Percentiles rank a stretch among this genome's conserved stretches.
These are phyloP conservation scores for Hemibates koningsi DNA, from an alignment of 2,113 vertebrate species.

Conservation along the genomic window DNA sequence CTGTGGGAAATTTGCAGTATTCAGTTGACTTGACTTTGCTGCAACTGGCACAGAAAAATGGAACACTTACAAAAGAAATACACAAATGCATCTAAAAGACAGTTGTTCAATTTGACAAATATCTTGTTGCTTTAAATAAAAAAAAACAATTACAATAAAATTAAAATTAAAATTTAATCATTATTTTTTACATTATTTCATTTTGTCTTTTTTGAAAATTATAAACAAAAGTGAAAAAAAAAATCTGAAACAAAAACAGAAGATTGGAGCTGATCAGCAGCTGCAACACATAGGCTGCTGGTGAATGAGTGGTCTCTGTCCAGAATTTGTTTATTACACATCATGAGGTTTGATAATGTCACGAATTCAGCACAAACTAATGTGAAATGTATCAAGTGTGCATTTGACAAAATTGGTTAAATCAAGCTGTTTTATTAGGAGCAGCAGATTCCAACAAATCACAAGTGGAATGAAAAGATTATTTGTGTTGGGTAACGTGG, in stretches of 20 bases:
- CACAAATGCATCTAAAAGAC: neutral
- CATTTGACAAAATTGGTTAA: neutral
- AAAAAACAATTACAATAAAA: neutral
- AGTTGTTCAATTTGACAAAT: neutral
- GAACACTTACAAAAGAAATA: neutral
- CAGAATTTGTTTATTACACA: neutral
- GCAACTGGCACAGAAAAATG: neutral
- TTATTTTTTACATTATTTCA: neutral
- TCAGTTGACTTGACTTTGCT: neutral
- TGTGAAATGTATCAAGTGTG: neutral
- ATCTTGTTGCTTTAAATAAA: neutral
- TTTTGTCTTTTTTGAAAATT: neutral
- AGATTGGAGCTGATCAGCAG: neutral
- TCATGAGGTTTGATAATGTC: neutral
- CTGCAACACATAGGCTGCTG: neutral
- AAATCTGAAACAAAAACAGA: neutral
- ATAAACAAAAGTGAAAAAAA: neutral
- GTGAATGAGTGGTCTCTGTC: no score
- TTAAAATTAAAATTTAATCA: no score
- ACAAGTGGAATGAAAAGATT: neutral
- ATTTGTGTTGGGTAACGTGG: neutral
- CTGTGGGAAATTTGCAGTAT: constrained; percentile 19
- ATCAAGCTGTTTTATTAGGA: neutral
- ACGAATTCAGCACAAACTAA: neutral
- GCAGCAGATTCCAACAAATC: neutral